These are phyloP conservation scores for Hippocampus barbouri DNA, from an alignment of 2,113 vertebrate genomes.

Conservation along the genomic window DNA sequence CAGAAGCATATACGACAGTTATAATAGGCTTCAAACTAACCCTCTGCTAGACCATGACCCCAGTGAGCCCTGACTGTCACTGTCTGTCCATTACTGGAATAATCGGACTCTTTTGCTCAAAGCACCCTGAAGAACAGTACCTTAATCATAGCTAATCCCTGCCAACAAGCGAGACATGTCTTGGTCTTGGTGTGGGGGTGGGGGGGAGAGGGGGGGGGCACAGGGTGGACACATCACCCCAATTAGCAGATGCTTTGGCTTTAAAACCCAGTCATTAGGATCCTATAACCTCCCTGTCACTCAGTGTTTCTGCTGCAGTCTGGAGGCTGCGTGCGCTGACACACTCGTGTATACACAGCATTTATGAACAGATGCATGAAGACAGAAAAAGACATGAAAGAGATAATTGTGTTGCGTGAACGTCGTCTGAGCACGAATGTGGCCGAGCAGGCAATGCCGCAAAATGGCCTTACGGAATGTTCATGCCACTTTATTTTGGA, in stretches of 20 bases:
- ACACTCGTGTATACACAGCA: slow-evolving; percentile 1
- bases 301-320: slow-evolving; percentile 31
- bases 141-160: slow-evolving; percentile 66
- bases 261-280: slow-evolving; percentile 63
- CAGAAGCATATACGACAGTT: slow-evolving; percentile 29
- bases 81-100: slow-evolving; percentile 53
- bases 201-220: slow-evolving; percentile 41
- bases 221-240: slow-evolving; percentile 60
- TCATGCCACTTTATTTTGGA: slow-evolving; percentile 5
- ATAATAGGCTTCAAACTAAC: slow-evolving; percentile 36
- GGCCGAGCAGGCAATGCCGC: slow-evolving; percentile 1
- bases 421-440: slow-evolving; percentile 26
- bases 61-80: slow-evolving; percentile 29
- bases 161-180: slow-evolving; percentile 53
- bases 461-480: slow-evolving; percentile 8
- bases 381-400: neutral
- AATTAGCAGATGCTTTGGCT: slow-evolving; percentile 61
- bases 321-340: slow-evolving; percentile 20
- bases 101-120: slow-evolving; percentile 50
- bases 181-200: slow-evolving; percentile 39
- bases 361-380: neutral
- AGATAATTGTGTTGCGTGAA: slow-evolving; percentile 26
- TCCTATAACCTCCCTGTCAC: slow-evolving; percentile 60
- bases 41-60: slow-evolving; percentile 34
- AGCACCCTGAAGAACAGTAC: slow-evolving; percentile 45